A percentile compares a stretch with the other conserved stretches of the same genome.
Evolutionary conservation across 2,888 invertebrate species (phyloP).

Genomic region (Crematogaster levior): DNA sequence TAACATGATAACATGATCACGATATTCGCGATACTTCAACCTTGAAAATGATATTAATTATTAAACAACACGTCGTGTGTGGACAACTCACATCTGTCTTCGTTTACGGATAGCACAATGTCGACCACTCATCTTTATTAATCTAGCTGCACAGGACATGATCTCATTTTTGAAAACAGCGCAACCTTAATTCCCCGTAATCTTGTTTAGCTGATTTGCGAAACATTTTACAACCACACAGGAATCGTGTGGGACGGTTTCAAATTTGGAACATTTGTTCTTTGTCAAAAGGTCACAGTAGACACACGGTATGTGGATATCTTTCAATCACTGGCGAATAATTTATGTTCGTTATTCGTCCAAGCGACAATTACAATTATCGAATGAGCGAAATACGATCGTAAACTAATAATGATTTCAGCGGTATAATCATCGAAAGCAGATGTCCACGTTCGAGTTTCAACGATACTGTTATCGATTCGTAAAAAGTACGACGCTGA

Average conservation of each 20-base stretch:
- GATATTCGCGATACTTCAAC: slow-evolving; percentile 16
- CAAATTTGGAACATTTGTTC: slow-evolving; percentile 17
- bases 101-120: slow-evolving; percentile 23
- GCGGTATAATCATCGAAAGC: slow-evolving; percentile 18
- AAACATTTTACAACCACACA: not conserved
- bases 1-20: not conserved
- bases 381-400: slow-evolving; percentile 32
- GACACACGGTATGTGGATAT: not conserved
- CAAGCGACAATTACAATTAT: slow-evolving; percentile 11
- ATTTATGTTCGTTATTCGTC: slow-evolving; percentile 26
- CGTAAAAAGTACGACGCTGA: not conserved
- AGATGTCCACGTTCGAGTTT: not conserved
- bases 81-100: slow-evolving; percentile 21
- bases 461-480: slow-evolving; percentile 17
- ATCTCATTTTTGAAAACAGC: slow-evolving; percentile 20
- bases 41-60: slow-evolving; percentile 15
- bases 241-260: not conserved
- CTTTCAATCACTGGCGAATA: slow-evolving; percentile 16
- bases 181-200: not conserved
- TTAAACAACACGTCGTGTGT: slow-evolving; percentile 16
- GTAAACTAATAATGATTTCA: slow-evolving; percentile 39
- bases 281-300: slow-evolving; percentile 20
- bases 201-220: slow-evolving; percentile 13
- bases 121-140: slow-evolving; percentile 33
- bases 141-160: not conserved